Evolutionary conservation across 2,797 vertebrate species (phyloP), one percentile per base, ranked within the genome.

Genomic region (Gymnothorax reevesii): DNA sequence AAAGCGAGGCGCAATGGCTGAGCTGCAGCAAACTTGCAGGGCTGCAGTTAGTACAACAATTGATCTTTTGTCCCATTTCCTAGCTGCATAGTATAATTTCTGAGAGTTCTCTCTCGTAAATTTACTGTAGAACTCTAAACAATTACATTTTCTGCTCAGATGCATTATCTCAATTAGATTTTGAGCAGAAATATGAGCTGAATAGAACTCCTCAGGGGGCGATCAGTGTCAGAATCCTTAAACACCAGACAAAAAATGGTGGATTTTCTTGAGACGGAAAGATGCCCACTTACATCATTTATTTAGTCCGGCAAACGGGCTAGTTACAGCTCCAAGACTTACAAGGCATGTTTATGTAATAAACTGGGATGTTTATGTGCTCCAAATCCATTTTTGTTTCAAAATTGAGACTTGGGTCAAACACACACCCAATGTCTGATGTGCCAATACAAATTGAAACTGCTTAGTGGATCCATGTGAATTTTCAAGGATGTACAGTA

Each of bases 161-260:
- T 73, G 71, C 71, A 42, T 73, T 73, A 33, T 66, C 64, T n/a
- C 22, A 66, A 66, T 66, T 66, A 66, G 64, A 66, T 66, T 66
- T 66, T 66, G 64, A n/a, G 64, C 64, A 66, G 64, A 66, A 66
- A 66, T 66, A 20, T 66, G 64, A 66, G 64, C 64, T 66, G 6
- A 66, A 8, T 66, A 4, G 8, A 66, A 13, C 64, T n/a, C 64
- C 64, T 8, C 4, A 64, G 64, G 1, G 64, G 22, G 64, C 7
- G 64, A 7, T 7, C 22, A 66, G 64, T 66, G 4, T n/a, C 20
- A 66, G 22, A 20, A 2, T n/a, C 20, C 1, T 66, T 62, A 62
- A 7, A n/a, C 22, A 25, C 22, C 25, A 42, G 64, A 7, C 64
- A 66, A n/a, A 25, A 66, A 66, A 66, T 7, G 4, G 22, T 25